These are phyloP conservation scores for Eurystomus gularis DNA, from an alignment of 2,113 vertebrate species.

Conservation along the genomic window DNA sequence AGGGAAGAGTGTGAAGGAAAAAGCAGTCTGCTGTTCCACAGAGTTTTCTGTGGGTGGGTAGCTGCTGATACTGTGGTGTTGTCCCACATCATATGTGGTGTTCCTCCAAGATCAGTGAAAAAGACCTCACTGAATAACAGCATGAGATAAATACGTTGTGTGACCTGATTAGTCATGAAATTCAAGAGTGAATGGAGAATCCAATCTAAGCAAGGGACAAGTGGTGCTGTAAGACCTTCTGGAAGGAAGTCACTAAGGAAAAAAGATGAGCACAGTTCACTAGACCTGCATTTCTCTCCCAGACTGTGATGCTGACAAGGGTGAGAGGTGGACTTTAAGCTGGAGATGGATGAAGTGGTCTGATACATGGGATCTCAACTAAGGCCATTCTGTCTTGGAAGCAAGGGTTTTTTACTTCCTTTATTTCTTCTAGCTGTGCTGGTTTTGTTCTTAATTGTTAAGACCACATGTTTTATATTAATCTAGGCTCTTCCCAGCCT, in stretches of 20 bases:
- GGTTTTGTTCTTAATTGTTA: neutral
- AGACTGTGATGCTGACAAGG: neutral
- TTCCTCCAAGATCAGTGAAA: neutral
- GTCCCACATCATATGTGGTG: neutral
- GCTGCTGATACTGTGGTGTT: neutral
- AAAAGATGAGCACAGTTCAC: neutral
- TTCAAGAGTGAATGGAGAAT: neutral
- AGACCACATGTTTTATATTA: neutral
- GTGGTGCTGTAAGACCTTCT: neutral
- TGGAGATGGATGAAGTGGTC: neutral
- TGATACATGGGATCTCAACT: neutral
- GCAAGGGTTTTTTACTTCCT: neutral
- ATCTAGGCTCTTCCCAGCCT: neutral
- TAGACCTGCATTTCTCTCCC: neutral
- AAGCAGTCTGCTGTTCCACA: neutral
- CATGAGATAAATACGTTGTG: neutral
- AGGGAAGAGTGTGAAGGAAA: neutral
- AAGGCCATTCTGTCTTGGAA: neutral
- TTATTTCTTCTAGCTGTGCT: neutral
- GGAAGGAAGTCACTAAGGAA: neutral
- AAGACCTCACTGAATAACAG: neutral
- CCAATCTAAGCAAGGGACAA: neutral
- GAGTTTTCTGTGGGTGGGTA: neutral
- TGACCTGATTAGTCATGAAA: neutral
- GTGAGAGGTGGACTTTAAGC: neutral